These are phyloP conservation scores for Orussus abietinus DNA, from an alignment of 1,140 invertebrate genomes.

Conservation along the genomic window DNA sequence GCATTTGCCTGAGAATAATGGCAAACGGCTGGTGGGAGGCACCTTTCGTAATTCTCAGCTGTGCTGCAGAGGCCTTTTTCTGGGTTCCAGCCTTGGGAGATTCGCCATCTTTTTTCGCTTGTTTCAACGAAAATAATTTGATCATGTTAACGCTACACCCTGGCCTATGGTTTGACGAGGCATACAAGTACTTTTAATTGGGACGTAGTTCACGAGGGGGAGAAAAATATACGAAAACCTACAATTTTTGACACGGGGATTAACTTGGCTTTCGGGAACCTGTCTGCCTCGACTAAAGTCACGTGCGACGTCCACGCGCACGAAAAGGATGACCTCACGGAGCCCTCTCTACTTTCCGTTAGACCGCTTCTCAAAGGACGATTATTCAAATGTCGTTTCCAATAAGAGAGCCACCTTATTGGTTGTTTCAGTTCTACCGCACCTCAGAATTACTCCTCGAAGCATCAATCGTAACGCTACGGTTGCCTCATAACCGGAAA, in stretches of 20 bases:
- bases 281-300: constrained; percentile 12
- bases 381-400: no score
- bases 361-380: no score
- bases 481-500: no score
- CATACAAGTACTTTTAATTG: constrained; percentile 28
- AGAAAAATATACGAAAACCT: constrained; percentile 21
- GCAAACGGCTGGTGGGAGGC: constrained; percentile 15
- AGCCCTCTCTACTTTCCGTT: no score
- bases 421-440: no score
- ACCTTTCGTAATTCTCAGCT: constrained; percentile 97
- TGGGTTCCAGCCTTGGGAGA: constrained; percentile 71
- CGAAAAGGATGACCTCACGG: background rate
- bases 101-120: constrained; percentile 96
- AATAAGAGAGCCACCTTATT: no score
- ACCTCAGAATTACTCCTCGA: no score
- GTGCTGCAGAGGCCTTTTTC: constrained; percentile 92
- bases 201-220: constrained; percentile 10
- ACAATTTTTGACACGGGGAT: constrained; percentile 30
- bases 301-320: constrained; percentile 3
- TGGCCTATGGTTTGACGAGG: constrained; percentile 17
- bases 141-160: constrained; percentile 68
- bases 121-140: constrained; percentile 96
- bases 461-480: no score
- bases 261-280: constrained; percentile 18
- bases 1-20: no score